Evolutionary conservation across 2,797 vertebrate species (phyloP), one percentile per base, ranked within the genome.

Genomic region (Heterohyrax brucei): DNA sequence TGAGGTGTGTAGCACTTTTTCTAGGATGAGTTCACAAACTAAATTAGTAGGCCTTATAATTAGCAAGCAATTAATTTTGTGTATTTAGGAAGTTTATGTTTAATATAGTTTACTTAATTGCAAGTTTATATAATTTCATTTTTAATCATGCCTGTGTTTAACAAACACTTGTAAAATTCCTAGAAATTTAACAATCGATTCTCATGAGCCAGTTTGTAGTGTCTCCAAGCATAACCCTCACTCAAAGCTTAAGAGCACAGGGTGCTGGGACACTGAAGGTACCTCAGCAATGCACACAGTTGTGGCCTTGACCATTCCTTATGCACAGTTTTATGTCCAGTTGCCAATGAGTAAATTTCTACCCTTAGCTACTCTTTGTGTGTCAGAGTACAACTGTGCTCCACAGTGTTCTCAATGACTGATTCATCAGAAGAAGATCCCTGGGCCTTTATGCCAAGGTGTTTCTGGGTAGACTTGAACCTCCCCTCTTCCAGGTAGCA

Each of bases 191-290:
- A n/a, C 12, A 5, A 13, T n/a, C 10, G 13, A 12, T 53, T 73
- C 39, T 16, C 19, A 5, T 14, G 50, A 33, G 46, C 33, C 19
- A 5, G 61, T 39, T 26, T 4, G 0, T 5, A 0, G 2, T 1
- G 56, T 19, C 22, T 26, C 21, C 1, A 8, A 8, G 75, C 39
- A 6, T 6, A 22, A 13, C 48, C 18, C 13, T 9, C 26, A 68
- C 7, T 39, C 10, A 13, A 62, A 56, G 39, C 62, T 33, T 46
- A 13, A 18, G 30, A 12, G 48, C 3, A 14, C 16, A 30, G 10
- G 0, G 7, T 26, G 7, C 30, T 5, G 7, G 16, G 61, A 7
- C 24, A 3, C 24, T 19, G 3, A 19, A 1, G 9, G 10, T 30
- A 66, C 12, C 12, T 21, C 21, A 2, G 16, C 30, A 80, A 62